Conservation (phyloP, 1,140 invertebrate genomes). For the Agrypnia vestita region DNA sequence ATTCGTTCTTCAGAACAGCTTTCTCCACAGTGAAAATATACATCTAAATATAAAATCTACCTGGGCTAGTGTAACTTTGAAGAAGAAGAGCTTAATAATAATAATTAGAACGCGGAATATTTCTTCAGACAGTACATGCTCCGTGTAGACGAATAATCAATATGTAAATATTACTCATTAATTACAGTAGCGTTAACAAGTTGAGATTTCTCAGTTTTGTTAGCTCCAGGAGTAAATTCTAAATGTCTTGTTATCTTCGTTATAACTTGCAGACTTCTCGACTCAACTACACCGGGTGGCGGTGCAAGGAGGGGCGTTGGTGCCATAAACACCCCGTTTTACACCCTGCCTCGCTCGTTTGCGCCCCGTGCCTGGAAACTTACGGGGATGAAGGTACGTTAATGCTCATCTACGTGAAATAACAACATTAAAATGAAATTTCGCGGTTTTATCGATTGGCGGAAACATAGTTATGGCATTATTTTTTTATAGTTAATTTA, state of each 20-base stretch:
- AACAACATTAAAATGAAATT: constrained; percentile 11
- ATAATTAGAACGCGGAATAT: no score
- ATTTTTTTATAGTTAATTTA: no score
- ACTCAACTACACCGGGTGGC: background rate
- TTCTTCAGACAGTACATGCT: no score
- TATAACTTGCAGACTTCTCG: background rate
- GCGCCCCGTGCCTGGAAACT: constrained; percentile 7
- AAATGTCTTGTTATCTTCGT: background rate
- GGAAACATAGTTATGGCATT: background rate
- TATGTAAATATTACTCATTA: no score
- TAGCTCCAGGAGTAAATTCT: background rate
- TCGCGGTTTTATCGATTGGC: constrained; percentile 13
- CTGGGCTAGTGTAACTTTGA: no score
- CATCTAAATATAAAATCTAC: no score
- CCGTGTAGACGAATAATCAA: no score
- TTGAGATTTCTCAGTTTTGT: background rate
- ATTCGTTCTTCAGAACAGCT: no score
- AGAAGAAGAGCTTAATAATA: no score
- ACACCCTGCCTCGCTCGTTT: constrained; percentile 15
- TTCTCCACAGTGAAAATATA: no score
- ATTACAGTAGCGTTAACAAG: no score
- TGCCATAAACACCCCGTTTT: constrained; percentile 17
- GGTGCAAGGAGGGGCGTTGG: background rate
- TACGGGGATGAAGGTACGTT: background rate
- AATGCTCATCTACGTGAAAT: constrained; percentile 24